Conservation (phyloP, 2,113 vertebrate species). For the Podarcis muralis region DNA sequence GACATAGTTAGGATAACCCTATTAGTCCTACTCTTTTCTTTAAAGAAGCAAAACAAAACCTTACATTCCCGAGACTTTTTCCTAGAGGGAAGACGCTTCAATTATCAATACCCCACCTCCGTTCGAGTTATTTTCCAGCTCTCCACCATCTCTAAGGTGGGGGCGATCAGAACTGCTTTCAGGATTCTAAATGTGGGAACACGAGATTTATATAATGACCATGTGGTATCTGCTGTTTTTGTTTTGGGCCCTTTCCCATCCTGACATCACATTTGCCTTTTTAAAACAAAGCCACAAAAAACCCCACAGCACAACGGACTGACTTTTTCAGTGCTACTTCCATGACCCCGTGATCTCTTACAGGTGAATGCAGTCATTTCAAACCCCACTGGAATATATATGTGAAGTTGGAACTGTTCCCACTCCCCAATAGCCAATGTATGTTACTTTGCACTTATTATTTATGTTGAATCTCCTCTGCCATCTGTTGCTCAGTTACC, state of each 20-base stretch:
- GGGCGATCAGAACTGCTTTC: neutral
- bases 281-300: neutral
- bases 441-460: neutral
- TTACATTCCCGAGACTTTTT: neutral
- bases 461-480: conserved; percentile 1
- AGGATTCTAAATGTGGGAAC: neutral
- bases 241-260: neutral
- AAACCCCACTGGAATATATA: neutral
- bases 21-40: neutral
- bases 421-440: neutral
- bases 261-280: neutral
- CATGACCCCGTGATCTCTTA: neutral
- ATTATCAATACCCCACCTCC: no score
- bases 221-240: neutral
- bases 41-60: neutral
- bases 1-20: neutral
- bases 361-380: neutral
- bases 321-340: neutral
- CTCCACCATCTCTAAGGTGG: neutral
- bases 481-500: conserved; percentile 3
- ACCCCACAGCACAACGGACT: neutral
- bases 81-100: neutral
- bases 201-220: neutral
- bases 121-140: no score
- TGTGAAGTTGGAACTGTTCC: neutral